phyloP scores from a whole-genome alignment of 2,888 invertebrate species.

The Leptinotarsa haldemani region DNA sequence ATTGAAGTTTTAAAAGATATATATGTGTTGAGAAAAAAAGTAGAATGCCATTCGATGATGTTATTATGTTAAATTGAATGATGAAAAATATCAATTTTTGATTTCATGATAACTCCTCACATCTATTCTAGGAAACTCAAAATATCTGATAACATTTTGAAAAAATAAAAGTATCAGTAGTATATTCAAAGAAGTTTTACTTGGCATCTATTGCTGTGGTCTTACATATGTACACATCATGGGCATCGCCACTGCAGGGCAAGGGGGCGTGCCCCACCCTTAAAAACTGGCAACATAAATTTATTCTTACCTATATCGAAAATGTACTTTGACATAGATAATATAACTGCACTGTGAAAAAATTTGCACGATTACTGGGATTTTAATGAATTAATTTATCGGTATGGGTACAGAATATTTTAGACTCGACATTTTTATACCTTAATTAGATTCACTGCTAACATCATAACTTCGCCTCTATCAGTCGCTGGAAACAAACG shows the following conservation, averaged over 20 bases:
- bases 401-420: not conserved
- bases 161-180: too few relatives aligned
- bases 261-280: not conserved
- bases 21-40: not conserved
- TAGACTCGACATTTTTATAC: not conserved
- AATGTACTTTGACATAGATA: not conserved
- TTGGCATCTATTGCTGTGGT: too few relatives aligned
- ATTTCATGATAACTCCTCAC: too few relatives aligned
- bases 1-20: constrained; percentile 4
- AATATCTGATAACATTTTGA: too few relatives aligned
- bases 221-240: too few relatives aligned
- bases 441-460: not conserved
- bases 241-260: too few relatives aligned
- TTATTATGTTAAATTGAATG: too few relatives aligned
- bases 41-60: constrained; percentile 1
- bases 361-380: not conserved
- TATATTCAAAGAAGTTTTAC: too few relatives aligned
- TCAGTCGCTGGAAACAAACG: too few relatives aligned
- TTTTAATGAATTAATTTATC: not conserved
- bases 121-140: too few relatives aligned
- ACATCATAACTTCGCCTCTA: too few relatives aligned
- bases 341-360: not conserved
- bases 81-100: too few relatives aligned
- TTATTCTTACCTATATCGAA: not conserved
- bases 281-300: not conserved